Conservation (phyloP, 2,888 invertebrate genomes). For the Byasa hedistus region DNA sequence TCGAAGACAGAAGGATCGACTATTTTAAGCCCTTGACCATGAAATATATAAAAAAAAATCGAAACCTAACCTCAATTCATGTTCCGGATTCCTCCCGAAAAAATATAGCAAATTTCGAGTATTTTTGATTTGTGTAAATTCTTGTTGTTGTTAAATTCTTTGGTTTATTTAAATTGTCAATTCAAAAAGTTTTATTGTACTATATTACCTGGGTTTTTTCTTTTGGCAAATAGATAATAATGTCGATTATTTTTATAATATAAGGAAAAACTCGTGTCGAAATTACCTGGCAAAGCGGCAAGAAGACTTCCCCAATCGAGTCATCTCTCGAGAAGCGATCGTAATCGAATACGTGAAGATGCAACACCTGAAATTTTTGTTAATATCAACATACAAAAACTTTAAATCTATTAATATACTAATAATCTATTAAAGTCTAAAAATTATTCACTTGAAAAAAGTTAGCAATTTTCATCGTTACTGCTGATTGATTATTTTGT, state of each 20-base stretch:
- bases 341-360: constrained; percentile 96
- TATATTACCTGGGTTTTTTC: background rate
- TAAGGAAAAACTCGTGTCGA: background rate
- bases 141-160: background rate
- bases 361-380: constrained; percentile 83
- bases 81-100: too few relatives aligned
- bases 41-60: too few relatives aligned
- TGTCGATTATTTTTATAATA: background rate
- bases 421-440: too few relatives aligned
- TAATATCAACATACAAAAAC: constrained; percentile 18
- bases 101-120: too few relatives aligned
- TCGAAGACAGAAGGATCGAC: too few relatives aligned
- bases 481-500: too few relatives aligned
- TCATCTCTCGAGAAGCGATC: constrained; percentile 96
- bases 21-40: too few relatives aligned
- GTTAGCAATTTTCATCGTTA: too few relatives aligned
- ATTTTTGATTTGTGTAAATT: too few relatives aligned
- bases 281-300: constrained; percentile 92
- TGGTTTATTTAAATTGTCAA: background rate
- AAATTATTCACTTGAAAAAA: too few relatives aligned
- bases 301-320: constrained; percentile 95
- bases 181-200: background rate
- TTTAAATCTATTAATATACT: background rate
- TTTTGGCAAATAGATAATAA: background rate
- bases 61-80: too few relatives aligned